Evolutionary conservation across 1,140 invertebrate genomes (phyloP).

Genomic region (Brachionus plicatilis): DNA sequence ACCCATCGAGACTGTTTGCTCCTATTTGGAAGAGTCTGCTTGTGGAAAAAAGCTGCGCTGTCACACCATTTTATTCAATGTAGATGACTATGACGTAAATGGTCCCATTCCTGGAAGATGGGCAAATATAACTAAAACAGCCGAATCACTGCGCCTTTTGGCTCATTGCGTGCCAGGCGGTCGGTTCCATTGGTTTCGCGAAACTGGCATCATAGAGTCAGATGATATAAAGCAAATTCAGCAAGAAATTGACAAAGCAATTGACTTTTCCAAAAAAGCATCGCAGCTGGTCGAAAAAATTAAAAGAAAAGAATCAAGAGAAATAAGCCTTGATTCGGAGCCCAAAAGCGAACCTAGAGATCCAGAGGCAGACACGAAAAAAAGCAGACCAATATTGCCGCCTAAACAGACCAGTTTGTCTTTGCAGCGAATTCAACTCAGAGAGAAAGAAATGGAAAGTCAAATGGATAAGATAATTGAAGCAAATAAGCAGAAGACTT

Average conservation of each 20-base stretch:
- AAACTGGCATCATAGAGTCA: slow-evolving; percentile 57
- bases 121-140: slow-evolving; percentile 55
- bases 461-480: slow-evolving; percentile 32
- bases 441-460: slow-evolving; percentile 23
- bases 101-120: slow-evolving; percentile 55
- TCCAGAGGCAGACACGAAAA: not conserved
- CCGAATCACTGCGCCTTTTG: slow-evolving; percentile 51
- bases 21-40: slow-evolving; percentile 51
- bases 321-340: slow-evolving; percentile 44
- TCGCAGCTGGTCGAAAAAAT: slow-evolving; percentile 52
- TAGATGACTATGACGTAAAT: slow-evolving; percentile 53
- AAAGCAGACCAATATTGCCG: slow-evolving; percentile 42
- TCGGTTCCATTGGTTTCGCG: slow-evolving; percentile 56
- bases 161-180: slow-evolving; percentile 44
- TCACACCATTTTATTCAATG: slow-evolving; percentile 54
- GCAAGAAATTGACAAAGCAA: slow-evolving; percentile 53
- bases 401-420: slow-evolving; percentile 43
- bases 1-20: slow-evolving; percentile 46
- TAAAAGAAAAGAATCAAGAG: slow-evolving; percentile 49
- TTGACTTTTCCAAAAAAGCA: slow-evolving; percentile 54
- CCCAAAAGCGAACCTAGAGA: not conserved
- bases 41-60: slow-evolving; percentile 47
- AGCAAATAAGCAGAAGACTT: not conserved
- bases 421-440: slow-evolving; percentile 41
- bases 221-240: slow-evolving; percentile 54